A percentile compares a stretch with the other conserved stretches of the same genome.
Evolutionary conservation across 2,797 vertebrate species (phyloP).

Genomic region (Sebastes alutus): DNA sequence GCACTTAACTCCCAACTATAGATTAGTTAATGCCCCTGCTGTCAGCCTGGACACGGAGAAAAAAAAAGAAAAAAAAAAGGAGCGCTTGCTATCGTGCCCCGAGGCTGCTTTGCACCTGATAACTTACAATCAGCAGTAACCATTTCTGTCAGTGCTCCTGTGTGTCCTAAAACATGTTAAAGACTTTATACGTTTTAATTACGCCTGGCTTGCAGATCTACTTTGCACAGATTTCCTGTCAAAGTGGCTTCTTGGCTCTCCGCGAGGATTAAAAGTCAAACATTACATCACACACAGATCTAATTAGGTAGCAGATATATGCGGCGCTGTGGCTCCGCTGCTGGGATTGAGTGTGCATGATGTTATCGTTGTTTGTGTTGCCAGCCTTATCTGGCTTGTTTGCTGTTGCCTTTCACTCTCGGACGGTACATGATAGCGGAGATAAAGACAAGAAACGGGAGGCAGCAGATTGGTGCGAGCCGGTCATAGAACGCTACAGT

Average conservation of each 20-base stretch:
- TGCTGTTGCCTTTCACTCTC: conserved; percentile 10
- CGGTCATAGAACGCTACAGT: background rate
- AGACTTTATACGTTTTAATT: conserved; percentile 38
- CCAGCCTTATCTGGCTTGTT: conserved; percentile 33
- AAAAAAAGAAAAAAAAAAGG: conserved; percentile 3
- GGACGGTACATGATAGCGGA: background rate
- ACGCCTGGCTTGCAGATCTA: conserved; percentile 16
- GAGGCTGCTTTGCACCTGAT: conserved; percentile 42
- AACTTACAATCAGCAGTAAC: conserved; percentile 41
- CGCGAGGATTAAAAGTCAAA: conserved; percentile 47
- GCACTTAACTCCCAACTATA: conserved; percentile 54
- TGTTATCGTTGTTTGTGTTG: conserved; percentile 49
- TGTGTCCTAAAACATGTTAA: conserved; percentile 10
- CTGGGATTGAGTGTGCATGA: conserved; percentile 22
- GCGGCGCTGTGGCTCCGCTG: background rate
- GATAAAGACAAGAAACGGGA: conserved; percentile 28
- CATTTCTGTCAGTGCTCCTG: background rate
- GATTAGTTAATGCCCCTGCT: conserved; percentile 56
- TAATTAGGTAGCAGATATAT: conserved; percentile 43
- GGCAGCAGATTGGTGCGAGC: background rate
- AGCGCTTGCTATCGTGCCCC: background rate
- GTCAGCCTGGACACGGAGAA: conserved; percentile 6
- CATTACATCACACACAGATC: conserved; percentile 35
- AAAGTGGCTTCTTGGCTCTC: conserved; percentile 23
- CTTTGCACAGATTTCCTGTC: conserved; percentile 41